A percentile compares a stretch with the other conserved stretches of the same genome.
These are phyloP conservation scores for Rhopalosiphum maidis DNA, from an alignment of 1,140 invertebrate species.

Conservation along the genomic window DNA sequence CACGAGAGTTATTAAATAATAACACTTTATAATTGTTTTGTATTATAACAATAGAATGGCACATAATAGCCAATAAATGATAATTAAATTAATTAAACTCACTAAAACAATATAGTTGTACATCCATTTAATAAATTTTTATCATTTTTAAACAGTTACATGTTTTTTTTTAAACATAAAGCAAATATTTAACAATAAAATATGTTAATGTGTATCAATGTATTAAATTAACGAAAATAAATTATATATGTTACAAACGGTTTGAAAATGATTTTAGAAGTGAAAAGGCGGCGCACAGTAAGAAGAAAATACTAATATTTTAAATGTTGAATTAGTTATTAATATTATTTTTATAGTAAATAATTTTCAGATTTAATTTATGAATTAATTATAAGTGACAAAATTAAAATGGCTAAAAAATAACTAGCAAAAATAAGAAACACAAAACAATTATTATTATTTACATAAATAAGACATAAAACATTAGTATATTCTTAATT, in stretches of 20 bases:
- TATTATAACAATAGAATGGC: slow-evolving; percentile 15
- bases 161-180: neutral
- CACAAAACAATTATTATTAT: neutral
- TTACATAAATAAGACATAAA: neutral
- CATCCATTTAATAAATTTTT: neutral
- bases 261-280: neutral
- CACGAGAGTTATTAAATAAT: neutral
- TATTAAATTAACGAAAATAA: neutral
- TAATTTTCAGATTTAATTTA: neutral
- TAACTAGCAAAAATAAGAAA: slow-evolving; percentile 30
- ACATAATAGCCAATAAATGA: slow-evolving; percentile 20
- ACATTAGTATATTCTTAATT: neutral
- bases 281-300: neutral
- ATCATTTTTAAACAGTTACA: neutral
- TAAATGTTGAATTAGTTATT: neutral
- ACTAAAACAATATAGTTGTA: slow-evolving; percentile 8
- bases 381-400: neutral
- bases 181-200: neutral
- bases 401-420: neutral
- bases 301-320: neutral
- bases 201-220: neutral
- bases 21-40: neutral
- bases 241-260: neutral
- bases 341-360: neutral
- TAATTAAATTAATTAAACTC: slow-evolving; percentile 4